phyloP scores from a whole-genome alignment of 1,140 invertebrate genomes.

The Tribolium madens region DNA sequence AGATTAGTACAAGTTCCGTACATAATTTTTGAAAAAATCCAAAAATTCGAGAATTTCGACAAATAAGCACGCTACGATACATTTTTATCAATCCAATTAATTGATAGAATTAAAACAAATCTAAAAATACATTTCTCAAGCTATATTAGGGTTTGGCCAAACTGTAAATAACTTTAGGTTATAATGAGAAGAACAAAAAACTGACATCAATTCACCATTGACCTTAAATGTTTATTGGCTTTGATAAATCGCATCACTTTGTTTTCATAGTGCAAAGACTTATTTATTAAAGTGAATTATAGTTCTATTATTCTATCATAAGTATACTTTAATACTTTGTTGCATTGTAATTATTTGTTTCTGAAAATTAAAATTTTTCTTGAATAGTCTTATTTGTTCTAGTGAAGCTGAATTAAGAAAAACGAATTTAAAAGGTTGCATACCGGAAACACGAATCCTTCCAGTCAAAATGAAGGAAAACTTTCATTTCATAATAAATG shows the following conservation, averaged over 20 bases:
- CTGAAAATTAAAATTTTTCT: not conserved
- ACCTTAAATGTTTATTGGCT: slow-evolving; percentile 44
- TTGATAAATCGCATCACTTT: slow-evolving; percentile 43
- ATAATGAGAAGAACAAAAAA: slow-evolving; percentile 31
- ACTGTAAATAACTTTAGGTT: slow-evolving; percentile 35
- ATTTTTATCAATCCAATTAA: not conserved
- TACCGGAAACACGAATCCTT: slow-evolving; percentile 5
- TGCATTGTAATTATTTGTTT: slow-evolving; percentile 14
- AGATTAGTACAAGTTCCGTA: not conserved
- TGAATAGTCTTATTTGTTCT: not conserved
- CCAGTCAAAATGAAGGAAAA: slow-evolving; percentile 1
- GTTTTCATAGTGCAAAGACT: slow-evolving; percentile 44
- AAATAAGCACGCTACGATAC: not conserved
- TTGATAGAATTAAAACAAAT: not conserved
- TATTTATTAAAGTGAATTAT: slow-evolving; percentile 36
- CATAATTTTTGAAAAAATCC: not conserved
- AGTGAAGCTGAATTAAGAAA: not conserved
- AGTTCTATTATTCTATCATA: slow-evolving; percentile 35
- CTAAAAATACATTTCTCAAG: slow-evolving; percentile 24
- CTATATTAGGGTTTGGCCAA: slow-evolving; percentile 31
- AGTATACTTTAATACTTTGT: slow-evolving; percentile 21
- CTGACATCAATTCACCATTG: slow-evolving; percentile 44
- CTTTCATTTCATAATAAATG: not conserved
- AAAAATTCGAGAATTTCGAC: not conserved
- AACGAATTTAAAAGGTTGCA: slow-evolving; percentile 21